Evolutionary conservation across 1,140 invertebrate genomes (phyloP).

Genomic region (Globodera ellingtonae): DNA sequence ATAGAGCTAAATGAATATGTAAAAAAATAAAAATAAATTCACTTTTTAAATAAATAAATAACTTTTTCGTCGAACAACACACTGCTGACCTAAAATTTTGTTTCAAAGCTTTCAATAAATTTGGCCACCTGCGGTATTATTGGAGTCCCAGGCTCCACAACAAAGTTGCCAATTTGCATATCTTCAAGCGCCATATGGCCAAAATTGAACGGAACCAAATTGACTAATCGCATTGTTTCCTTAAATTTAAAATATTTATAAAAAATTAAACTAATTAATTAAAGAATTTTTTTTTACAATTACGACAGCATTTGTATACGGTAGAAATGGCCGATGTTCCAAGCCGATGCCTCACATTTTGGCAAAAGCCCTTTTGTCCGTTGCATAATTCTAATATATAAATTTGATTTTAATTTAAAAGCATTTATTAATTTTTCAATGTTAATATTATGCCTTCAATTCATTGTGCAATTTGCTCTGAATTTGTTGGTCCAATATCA

Average conservation of each 20-base stretch:
- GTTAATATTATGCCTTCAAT: conserved; percentile 16
- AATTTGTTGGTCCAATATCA: conserved; percentile 24
- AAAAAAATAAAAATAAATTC: neutral
- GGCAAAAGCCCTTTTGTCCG: conserved; percentile 1
- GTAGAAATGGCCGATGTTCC: conserved; percentile 19
- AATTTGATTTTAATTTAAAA: neutral
- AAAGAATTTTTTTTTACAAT: conserved; percentile 15
- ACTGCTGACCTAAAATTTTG: neutral
- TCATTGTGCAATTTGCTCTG: conserved; percentile 21
- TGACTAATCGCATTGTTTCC: conserved; percentile 19
- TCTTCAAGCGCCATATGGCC: conserved; percentile 17
- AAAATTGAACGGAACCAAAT: conserved; percentile 18
- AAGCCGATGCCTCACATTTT: conserved; percentile 13
- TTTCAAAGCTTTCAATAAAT: neutral
- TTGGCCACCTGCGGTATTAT: conserved; percentile 10
- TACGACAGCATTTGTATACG: conserved; percentile 29
- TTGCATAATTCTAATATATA: conserved; percentile 8
- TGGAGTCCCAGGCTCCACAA: neutral
- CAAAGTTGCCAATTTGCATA: conserved; percentile 6
- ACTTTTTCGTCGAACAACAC: conserved; percentile 26
- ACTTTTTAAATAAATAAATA: neutral
- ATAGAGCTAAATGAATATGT: conserved; percentile 6
- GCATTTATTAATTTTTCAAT: too few relatives aligned
- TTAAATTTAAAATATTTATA: neutral
- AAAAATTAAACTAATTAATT: neutral